phyloP scores from a whole-genome alignment of 2,888 invertebrate genomes.

The Acleris holmiana region DNA sequence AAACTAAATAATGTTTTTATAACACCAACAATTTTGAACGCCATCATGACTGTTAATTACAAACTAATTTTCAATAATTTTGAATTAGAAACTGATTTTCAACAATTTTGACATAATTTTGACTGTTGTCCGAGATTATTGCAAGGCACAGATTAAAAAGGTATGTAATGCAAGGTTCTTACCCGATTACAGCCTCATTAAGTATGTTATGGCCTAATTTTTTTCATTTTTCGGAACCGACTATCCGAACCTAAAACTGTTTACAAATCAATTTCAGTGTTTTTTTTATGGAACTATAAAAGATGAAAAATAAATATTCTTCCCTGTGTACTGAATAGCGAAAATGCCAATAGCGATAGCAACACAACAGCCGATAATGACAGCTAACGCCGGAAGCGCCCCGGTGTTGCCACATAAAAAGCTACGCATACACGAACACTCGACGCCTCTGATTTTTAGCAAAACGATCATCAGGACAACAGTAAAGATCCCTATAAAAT shows the following conservation, averaged over 20 bases:
- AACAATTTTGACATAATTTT: too few relatives aligned
- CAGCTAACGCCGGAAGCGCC: constrained; percentile 4
- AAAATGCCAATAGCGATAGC: constrained; percentile 10
- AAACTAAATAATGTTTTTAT: constrained; percentile 52
- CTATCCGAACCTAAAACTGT: too few relatives aligned
- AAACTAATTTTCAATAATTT: not conserved
- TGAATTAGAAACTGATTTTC: constrained; percentile 1
- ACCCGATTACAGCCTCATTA: too few relatives aligned
- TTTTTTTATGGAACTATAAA: not conserved
- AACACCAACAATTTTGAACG: constrained; percentile 61
- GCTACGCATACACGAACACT: constrained; percentile 5
- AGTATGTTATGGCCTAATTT: too few relatives aligned
- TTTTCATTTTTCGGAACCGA: too few relatives aligned
- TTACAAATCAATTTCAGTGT: not conserved
- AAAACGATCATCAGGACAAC: constrained; percentile 18
- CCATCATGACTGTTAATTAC: constrained; percentile 49
- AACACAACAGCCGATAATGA: constrained; percentile 13
- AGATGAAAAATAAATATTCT: not conserved
- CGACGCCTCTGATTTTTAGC: constrained; percentile 9
- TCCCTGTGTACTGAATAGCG: not conserved
- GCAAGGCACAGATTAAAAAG: too few relatives aligned
- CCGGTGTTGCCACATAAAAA: constrained; percentile 14
- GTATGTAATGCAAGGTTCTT: too few relatives aligned
- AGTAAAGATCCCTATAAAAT: constrained; percentile 20
- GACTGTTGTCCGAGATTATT: too few relatives aligned